Evolutionary conservation across 1,140 invertebrate species (phyloP).

Genomic region (Ladona fulva): DNA sequence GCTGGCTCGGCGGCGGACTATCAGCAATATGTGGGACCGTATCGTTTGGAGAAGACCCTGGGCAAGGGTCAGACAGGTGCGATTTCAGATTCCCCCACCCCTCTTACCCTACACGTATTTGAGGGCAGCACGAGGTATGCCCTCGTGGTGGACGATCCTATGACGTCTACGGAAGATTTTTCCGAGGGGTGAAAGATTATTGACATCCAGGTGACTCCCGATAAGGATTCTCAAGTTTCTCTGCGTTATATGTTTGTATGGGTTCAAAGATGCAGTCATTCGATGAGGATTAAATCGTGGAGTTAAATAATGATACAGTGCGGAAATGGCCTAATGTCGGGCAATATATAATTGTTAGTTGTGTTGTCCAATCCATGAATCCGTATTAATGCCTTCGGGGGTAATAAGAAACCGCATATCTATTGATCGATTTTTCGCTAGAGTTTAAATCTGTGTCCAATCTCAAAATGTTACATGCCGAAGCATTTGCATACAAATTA

Average conservation of each 20-base stretch:
- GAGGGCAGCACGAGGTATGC: slow-evolving; percentile 4
- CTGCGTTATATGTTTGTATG: too few species aligned
- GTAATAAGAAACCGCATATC: background rate
- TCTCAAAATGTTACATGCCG: too few species aligned
- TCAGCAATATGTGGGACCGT: slow-evolving; percentile 95
- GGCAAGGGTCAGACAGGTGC: slow-evolving; percentile 99
- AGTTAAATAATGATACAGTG: background rate
- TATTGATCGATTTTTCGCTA: background rate
- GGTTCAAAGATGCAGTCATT: too few species aligned
- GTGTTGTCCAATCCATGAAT: background rate
- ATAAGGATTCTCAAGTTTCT: too few species aligned
- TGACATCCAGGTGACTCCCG: too few species aligned
- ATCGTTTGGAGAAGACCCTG: slow-evolving; percentile 95
- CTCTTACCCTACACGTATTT: background rate
- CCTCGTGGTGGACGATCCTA: background rate
- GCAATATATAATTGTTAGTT: background rate
- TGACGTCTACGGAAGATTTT: too few species aligned
- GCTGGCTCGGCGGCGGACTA: slow-evolving; percentile 42
- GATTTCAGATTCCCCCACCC: slow-evolving; percentile 26
- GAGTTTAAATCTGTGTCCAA: background rate
- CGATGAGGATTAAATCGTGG: too few species aligned
- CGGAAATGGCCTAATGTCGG: background rate
- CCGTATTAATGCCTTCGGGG: background rate
- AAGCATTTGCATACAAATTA: too few species aligned
- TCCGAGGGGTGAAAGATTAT: too few species aligned